Base-by-base conservation (phyloP, 2,888 invertebrate species). In the Dione juno region DNA sequence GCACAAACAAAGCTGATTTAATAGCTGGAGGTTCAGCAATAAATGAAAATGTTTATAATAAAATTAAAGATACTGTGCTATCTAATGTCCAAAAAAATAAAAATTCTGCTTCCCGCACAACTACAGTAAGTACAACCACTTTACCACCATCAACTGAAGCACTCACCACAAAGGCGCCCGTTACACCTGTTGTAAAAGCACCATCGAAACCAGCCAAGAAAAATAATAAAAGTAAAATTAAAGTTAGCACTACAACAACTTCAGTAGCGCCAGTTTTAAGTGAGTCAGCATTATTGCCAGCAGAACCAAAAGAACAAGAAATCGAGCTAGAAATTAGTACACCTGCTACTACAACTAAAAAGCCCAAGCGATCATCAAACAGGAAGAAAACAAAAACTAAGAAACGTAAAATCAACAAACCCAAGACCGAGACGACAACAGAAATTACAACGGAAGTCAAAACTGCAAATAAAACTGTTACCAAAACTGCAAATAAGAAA, bases 31-130 rank as follows among this genome's bases (percentile, higher is more conserved):
- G 92, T 21, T 92, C 92, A 37, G 92, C 90, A 40, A 90, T 93
- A 19, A 93, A 87, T 75, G 93, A 94, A 81, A 93, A 93, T 78
- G 89, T 89, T 3, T 88, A 94, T 50, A 94, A 94, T 3, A 95
- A 95, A 86, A 86, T 95, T 16, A 95, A 95, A 79, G 94, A 95
- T 8, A 94, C 95, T 0, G 89, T 95, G 35, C 78, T 94, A 9
- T 92, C 94, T 41, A 94, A 93, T 77, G 89, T 93, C 0, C 91
- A 93, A 73, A 94, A 94, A 76, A 93, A 93, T 74, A 94, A 94
- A 80, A 90, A 84, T 57, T 81, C 83, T 14, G 80, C 84, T 41
- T 77, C 81, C 19, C 82, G 84, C 1, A 80, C 86, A 1, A 85
- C 81, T 10, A 76, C 81, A 28, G 73, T 77, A 19, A 80, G 79